Conservation (phyloP, 2,113 vertebrate species). For the Steatornis caripensis region DNA sequence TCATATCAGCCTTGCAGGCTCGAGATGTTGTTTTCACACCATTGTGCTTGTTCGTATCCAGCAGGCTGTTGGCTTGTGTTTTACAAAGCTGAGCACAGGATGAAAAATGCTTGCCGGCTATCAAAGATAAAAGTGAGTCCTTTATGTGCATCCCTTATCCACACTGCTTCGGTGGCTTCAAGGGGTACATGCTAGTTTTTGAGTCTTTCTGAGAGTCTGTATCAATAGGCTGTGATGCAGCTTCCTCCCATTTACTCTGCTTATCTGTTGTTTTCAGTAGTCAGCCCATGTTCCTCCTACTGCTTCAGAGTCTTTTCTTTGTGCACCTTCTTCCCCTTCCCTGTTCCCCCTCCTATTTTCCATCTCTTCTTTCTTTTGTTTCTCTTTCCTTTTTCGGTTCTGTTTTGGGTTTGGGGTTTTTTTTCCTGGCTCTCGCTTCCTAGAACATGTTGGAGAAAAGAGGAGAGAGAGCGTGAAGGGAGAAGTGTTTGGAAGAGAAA, state of each 20-base stretch:
- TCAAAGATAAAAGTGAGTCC: not conserved
- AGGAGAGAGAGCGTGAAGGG: not conserved
- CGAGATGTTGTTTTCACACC: slow-evolving; percentile 21
- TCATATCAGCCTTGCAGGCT: not conserved
- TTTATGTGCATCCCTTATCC: not conserved
- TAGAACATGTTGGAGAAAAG: not conserved
- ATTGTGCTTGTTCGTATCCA: not conserved
- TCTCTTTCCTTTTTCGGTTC: not conserved
- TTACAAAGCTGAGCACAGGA: slow-evolving; percentile 17
- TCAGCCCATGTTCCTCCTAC: not conserved
- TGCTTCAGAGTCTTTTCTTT: not conserved
- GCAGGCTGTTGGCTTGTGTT: not conserved
- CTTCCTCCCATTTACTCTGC: not conserved
- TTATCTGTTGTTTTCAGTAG: not conserved
- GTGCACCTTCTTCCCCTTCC: not conserved
- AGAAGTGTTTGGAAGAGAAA: not conserved
- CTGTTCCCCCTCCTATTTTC: not conserved
- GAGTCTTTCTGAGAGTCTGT: not conserved
- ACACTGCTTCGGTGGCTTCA: not conserved
- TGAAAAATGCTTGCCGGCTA: slow-evolving; percentile 14
- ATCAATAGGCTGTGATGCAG: not conserved
- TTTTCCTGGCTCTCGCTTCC: not conserved
- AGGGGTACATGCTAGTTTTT: not conserved
- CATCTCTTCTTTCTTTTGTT: not conserved
- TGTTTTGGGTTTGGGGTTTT: not conserved